Evolutionary conservation across 2,797 vertebrate genomes (phyloP).

Genomic region (Tapera naevia): DNA sequence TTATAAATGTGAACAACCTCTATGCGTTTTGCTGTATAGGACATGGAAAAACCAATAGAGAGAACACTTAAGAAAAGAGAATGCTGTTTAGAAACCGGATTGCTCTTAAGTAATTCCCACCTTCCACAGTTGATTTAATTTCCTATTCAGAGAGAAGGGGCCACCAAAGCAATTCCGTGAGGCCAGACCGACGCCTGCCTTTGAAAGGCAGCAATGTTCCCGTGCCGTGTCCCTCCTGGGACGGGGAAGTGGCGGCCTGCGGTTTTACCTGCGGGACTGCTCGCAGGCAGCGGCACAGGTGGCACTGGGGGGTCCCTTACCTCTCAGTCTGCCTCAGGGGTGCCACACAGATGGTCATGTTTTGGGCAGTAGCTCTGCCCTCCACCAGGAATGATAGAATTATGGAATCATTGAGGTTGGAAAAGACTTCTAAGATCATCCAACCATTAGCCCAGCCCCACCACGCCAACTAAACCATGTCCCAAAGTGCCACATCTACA

Average conservation of each 20-base stretch:
- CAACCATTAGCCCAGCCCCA: no score
- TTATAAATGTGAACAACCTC: neutral
- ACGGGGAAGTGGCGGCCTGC: neutral
- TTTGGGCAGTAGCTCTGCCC: neutral
- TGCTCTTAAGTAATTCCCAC: neutral
- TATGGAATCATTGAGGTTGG: no score
- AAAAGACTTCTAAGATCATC: no score
- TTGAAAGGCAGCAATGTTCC: neutral
- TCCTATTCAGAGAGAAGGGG: neutral
- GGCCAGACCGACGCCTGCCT: fast-evolving
- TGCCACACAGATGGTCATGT: fast-evolving
- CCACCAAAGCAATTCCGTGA: neutral
- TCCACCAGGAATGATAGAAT: neutral
- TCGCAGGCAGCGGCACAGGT: neutral
- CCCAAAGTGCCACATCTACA: no score
- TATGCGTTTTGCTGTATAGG: neutral
- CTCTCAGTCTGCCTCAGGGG: neutral
- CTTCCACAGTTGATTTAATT: neutral
- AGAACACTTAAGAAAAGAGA: neutral
- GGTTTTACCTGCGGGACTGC: neutral
- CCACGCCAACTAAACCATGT: no score
- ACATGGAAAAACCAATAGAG: neutral
- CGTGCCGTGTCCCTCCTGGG: neutral
- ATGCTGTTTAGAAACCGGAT: neutral
- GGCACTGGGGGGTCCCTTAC: neutral